Evolutionary conservation across 2,113 vertebrate species (phyloP), one percentile per base, ranked within the genome.

Genomic region (Atherinomorus stipes): DNA sequence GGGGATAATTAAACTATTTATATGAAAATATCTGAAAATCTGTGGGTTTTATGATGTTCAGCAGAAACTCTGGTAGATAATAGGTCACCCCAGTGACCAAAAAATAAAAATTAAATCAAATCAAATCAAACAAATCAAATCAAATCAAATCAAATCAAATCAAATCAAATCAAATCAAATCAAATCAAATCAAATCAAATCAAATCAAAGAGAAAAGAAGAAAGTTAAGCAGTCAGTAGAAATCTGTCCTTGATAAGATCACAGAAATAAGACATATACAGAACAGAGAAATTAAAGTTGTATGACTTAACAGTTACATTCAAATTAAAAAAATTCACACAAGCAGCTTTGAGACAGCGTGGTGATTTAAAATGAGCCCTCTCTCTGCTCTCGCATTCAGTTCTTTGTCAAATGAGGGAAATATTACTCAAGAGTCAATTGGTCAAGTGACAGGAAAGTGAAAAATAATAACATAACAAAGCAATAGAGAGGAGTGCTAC

Each of bases 391-490:
- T 64, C 51, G 57, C 49, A 67, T 60, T 64, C 45, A 74, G 57
- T 64, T 19, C 21, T 69, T 60, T 44, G 40, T 80, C 70, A 66
- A 71, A 64, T 28, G 63, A 70, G 28, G n/a, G n/a, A 61, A 47
- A 53, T 53, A 13, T 45, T 11, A n/a, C 64, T 78, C 56, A 50
- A 16, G 57, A 64, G 45, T 58, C 53, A 45, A 40, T 25, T 58
- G 61, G 73, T 85, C 56, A 71, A 81, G 74, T 80, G 85, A 73
- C 28, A 63, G 60, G 56, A 45, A 64, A 79, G 53, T 78, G 72
- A 72, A 82, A 81, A 83, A 81, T 62, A 83, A 86, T 73, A 63
- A 80, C 31, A 34, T 66, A 60, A 80, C 69, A 74, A 76, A 71
- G 80, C 42, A 23, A 83, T 23, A 34, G 72, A 68, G 44, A 74